Evolutionary conservation across 1,140 invertebrate genomes (phyloP).

Genomic region (Aleiodes sp.): DNA sequence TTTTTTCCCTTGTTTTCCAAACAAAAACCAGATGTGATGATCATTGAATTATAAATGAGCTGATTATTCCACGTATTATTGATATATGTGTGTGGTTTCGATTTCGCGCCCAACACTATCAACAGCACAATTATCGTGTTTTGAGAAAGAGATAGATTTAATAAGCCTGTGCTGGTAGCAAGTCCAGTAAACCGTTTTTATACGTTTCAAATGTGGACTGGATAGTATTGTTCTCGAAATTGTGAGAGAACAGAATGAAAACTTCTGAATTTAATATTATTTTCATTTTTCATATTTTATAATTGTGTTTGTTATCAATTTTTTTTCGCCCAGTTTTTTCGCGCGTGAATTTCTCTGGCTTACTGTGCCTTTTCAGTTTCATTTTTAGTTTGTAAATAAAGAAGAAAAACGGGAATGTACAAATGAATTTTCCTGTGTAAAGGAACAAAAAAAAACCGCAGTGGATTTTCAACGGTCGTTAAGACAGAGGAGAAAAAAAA

Average conservation of each 20-base stretch:
- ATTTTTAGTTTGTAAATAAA: not conserved
- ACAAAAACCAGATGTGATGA: not conserved
- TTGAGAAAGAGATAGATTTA: not conserved
- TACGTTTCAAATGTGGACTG: not conserved
- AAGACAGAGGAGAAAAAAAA: too few relatives aligned
- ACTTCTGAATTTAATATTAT: too few relatives aligned
- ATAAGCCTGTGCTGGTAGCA: not conserved
- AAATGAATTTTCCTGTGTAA: too few relatives aligned
- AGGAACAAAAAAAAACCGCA: too few relatives aligned
- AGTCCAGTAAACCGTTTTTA: not conserved
- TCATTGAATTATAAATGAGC: not conserved
- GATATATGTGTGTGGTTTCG: not conserved
- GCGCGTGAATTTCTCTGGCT: not conserved
- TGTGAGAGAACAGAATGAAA: too few relatives aligned
- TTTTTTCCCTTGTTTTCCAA: too few relatives aligned
- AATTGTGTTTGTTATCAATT: not conserved
- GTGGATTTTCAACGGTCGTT: not conserved
- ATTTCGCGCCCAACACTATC: not conserved
- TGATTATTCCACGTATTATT: too few relatives aligned
- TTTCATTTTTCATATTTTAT: too few relatives aligned
- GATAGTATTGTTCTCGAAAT: too few relatives aligned
- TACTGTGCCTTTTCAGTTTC: too few relatives aligned
- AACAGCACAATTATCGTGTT: not conserved
- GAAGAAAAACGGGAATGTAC: not conserved
- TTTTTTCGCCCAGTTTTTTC: not conserved